Base-by-base conservation (phyloP, 2,888 invertebrate genomes). In the Nezara viridula region DNA sequence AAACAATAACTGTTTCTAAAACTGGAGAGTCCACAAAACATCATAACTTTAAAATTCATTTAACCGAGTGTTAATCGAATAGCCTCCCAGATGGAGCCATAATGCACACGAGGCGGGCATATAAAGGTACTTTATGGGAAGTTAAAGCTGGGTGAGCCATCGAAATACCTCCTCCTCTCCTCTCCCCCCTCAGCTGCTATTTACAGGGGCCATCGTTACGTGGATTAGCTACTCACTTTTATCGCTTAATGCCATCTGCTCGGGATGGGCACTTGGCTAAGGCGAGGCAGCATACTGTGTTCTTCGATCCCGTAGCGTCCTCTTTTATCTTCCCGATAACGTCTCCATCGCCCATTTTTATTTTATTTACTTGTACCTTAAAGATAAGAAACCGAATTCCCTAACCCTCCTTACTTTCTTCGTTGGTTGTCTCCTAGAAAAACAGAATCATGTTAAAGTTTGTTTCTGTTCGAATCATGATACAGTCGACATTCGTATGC, bases 141-240 rank as follows among this genome's bases (percentile, higher is more conserved):
- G 14, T 37, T 40, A 77, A 77, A 40, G 77, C 73, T 16, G 73
- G 14, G 6, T 32, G 37, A 73, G 37, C 73, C 77, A 40, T 40
- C 24, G 77, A 40, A 77, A 77, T 77, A 40, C 40, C 40, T 40
- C 37, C 40, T 40, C 40, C 10, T 2, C 24, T 19, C 77, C 77
- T 44, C 44, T 44, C 10, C 10, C 5, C 7, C 7, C 5, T 10
- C 44, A 44, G 44, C 44, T 44, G 10, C 44, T 44, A 44, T 44
- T 44, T 10, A 44, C 44, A 10, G 40, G 24, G 16, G 73, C 0
- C 37, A 77, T 40, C 77, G 77, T 77, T 77, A 77, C 40, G 77
- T 37, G 77, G 77, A 77, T 77, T 77, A 77, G 77, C 16, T 77
- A 40, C 40, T 77, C 77, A 40, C 40, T 77, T 77, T 77, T 77